Percentiles rank a stretch among this genome's conserved stretches.
Conservation (phyloP, 2,113 vertebrate species). For the Epinephelus fuscoguttatus region DNA sequence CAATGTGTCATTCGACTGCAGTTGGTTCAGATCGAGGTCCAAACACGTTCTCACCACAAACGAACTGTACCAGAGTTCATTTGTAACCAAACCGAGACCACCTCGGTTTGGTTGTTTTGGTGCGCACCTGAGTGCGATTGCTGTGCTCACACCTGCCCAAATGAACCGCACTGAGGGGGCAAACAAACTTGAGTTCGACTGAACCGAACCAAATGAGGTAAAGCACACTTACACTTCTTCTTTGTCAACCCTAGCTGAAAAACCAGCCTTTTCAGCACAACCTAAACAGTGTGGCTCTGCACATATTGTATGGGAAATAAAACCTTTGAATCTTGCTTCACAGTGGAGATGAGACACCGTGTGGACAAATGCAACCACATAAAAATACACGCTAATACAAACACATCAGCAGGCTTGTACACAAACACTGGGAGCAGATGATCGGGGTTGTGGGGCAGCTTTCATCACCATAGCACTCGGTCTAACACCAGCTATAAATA, state of each 20-base stretch:
- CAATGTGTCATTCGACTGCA: too few species aligned
- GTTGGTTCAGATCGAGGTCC: too few species aligned
- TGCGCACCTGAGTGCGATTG: too few species aligned
- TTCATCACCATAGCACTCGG: constrained; percentile 71
- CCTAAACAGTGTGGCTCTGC: neutral
- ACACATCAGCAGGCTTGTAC: constrained; percentile 33
- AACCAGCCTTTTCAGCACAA: neutral
- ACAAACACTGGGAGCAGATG: constrained; percentile 39
- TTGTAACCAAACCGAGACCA: too few species aligned
- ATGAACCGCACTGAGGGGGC: too few species aligned
- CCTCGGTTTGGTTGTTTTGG: too few species aligned
- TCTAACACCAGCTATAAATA: constrained; percentile 82
- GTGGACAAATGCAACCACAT: constrained; percentile 19
- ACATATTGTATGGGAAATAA: neutral
- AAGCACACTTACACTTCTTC: neutral
- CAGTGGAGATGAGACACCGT: neutral
- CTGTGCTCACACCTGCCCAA: too few species aligned
- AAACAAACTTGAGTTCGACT: too few species aligned
- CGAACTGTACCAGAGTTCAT: too few species aligned
- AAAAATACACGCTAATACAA: constrained; percentile 35
- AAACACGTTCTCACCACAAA: too few species aligned
- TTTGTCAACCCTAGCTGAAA: neutral
- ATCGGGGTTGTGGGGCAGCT: constrained; percentile 64
- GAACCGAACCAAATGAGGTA: too few species aligned
- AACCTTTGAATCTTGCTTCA: neutral